These are phyloP conservation scores for Rhingia rostrata DNA, from an alignment of 2,888 invertebrate species.

Conservation along the genomic window DNA sequence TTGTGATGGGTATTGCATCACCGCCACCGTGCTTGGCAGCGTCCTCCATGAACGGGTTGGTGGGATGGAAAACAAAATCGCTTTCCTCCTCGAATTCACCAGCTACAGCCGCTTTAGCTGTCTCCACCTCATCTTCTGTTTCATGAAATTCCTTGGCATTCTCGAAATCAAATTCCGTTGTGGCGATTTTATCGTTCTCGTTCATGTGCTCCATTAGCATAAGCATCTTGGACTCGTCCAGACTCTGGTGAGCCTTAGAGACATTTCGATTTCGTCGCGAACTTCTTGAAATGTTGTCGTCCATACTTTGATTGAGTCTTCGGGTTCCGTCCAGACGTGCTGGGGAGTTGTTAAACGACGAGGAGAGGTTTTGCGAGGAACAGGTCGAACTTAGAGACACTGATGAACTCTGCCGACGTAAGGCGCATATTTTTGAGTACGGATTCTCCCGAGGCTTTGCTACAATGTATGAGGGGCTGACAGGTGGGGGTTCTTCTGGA, in stretches of 20 bases:
- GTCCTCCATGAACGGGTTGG: slow-evolving; percentile 81
- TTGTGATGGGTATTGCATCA: not conserved
- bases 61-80: slow-evolving; percentile 80
- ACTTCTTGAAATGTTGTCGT: slow-evolving; percentile 85
- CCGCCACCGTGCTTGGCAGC: slow-evolving; percentile 69
- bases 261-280: slow-evolving; percentile 81
- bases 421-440: slow-evolving; percentile 94
- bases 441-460: slow-evolving; percentile 92
- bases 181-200: slow-evolving; percentile 52
- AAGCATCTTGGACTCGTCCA: slow-evolving; percentile 86
- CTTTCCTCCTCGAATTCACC: slow-evolving; percentile 42
- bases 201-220: slow-evolving; percentile 79
- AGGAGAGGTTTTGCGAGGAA: slow-evolving; percentile 78
- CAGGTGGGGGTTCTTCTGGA: slow-evolving; percentile 86
- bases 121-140: slow-evolving; percentile 27
- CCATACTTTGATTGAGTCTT: slow-evolving; percentile 89
- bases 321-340: slow-evolving; percentile 84
- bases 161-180: slow-evolving; percentile 44
- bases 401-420: slow-evolving; percentile 92
- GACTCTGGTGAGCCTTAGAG: slow-evolving; percentile 87
- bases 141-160: slow-evolving; percentile 41
- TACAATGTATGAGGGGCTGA: slow-evolving; percentile 86
- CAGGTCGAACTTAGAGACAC: slow-evolving; percentile 86
- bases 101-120: not conserved
- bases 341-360: slow-evolving; percentile 76